These are phyloP conservation scores for Hecatera dysodea DNA, from an alignment of 2,888 invertebrate genomes.

Conservation along the genomic window DNA sequence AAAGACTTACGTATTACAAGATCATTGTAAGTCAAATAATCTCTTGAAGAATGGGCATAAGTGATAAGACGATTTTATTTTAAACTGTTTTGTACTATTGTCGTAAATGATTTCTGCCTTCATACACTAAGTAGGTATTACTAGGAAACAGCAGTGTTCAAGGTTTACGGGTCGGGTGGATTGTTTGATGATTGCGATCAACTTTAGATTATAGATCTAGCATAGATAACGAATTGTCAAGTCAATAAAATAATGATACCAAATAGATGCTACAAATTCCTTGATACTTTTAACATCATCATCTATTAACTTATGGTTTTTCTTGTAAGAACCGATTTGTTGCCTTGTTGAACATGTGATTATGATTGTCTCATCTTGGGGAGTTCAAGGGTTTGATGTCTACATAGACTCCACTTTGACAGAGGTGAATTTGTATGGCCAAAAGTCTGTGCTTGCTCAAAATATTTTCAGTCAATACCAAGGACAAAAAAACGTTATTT, in stretches of 20 bases:
- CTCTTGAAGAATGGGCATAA: neutral
- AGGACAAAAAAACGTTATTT: neutral
- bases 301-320: neutral
- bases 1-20: neutral
- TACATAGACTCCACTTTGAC: neutral
- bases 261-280: conserved; percentile 14
- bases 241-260: conserved; percentile 27
- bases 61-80: too few relatives aligned
- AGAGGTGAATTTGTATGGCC: neutral
- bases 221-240: conserved; percentile 30
- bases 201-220: conserved; percentile 31
- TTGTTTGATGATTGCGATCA: conserved; percentile 48
- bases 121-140: conserved; percentile 2
- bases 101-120: conserved; percentile 12
- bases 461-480: neutral
- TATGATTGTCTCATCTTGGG: neutral
- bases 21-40: neutral
- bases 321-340: neutral
- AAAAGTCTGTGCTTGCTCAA: neutral
- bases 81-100: conserved; percentile 7
- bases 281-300: neutral
- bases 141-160: conserved; percentile 31
- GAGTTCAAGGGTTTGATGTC: too few relatives aligned
- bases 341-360: neutral
- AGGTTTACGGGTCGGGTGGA: conserved; percentile 15